phyloP scores from a whole-genome alignment of 2,888 invertebrate genomes.

The Lasioglossum pauxillum region DNA sequence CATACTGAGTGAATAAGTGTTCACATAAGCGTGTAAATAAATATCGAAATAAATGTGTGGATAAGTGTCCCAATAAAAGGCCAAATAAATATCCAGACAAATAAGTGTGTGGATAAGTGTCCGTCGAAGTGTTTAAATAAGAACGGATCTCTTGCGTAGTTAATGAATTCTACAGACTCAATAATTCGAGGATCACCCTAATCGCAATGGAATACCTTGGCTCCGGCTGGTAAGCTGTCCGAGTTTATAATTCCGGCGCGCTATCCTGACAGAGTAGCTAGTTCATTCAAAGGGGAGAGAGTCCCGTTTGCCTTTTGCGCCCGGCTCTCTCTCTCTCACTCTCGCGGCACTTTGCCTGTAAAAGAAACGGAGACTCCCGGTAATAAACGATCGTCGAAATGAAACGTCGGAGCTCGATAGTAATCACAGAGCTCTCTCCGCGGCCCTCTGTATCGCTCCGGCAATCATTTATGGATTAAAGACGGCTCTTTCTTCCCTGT shows the following conservation, averaged over 20 bases:
- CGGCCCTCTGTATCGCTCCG: conserved; percentile 31
- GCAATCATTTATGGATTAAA: conserved; percentile 73
- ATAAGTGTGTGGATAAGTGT: too few relatives aligned
- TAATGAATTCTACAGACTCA: background rate
- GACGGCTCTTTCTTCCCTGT: conserved; percentile 38
- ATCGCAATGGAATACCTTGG: background rate
- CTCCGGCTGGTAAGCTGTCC: background rate
- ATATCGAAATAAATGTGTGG: too few relatives aligned
- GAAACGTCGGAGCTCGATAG: conserved; percentile 38
- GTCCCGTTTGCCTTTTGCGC: conserved; percentile 2
- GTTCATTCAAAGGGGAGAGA: background rate
- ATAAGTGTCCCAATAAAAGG: too few relatives aligned
- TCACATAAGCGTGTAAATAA: too few relatives aligned
- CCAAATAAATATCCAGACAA: too few relatives aligned
- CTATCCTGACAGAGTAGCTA: background rate
- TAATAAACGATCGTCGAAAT: conserved; percentile 59
- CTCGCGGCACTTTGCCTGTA: background rate
- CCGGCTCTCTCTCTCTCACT: background rate
- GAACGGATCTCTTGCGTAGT: background rate
- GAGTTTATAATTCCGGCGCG: background rate
- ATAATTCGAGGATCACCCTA: conserved; percentile 11
- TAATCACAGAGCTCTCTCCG: conserved; percentile 28
- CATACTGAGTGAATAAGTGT: too few relatives aligned
- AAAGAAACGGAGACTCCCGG: conserved; percentile 39
- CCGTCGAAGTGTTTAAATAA: background rate